Evolutionary conservation across 2,797 vertebrate species (phyloP), one percentile per base, ranked within the genome.

Genomic region (Loris lydekkerianus): DNA sequence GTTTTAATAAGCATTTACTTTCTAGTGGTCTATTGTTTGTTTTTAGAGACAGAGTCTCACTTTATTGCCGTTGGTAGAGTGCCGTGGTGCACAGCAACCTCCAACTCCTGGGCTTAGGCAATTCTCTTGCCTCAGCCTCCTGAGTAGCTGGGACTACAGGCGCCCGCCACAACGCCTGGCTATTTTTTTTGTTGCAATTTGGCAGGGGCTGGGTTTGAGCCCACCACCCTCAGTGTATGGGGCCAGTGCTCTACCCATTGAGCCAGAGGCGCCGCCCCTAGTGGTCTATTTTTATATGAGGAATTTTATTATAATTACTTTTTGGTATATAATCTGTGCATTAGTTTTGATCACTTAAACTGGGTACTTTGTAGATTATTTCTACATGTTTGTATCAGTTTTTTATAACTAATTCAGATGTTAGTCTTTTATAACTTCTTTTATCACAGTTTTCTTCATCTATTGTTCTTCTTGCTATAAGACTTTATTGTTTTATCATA

Each of bases 341-440:
- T 94, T 43, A 90, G 1, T 86, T 96, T 96, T 89, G 53, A 91
- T 13, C 11, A 75, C 43, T 91, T 93, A 86, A 29, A 7, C 15
- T 60, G n/a, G 75, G 46, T 91, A 75, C 49, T 96, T 91, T 86
- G 84, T 72, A 89, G 43, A 89, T 84, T 93, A 23, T 75, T 77
- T 23, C 29, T 86, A 18, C 69, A 61, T 94, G 37, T 78, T 95
- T 94, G n/a, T 53, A 63, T 93, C 34, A 77, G 65, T 80, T 83
- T 31, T 95, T 93, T 94, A 27, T 63, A 78, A 81, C 75, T 89
- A 91, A 94, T 85, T 96, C 10, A 90, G 72, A 81, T 83, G 86
- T 29, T 84, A 72, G 34, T 27, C 13, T 94, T 78, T 96, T 60
- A 65, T 81, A 85, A 91, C 43, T 92, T 76, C 60, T 63, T 93